phyloP scores from a whole-genome alignment of 2,888 invertebrate genomes.

The Syrphus vitripennis region DNA sequence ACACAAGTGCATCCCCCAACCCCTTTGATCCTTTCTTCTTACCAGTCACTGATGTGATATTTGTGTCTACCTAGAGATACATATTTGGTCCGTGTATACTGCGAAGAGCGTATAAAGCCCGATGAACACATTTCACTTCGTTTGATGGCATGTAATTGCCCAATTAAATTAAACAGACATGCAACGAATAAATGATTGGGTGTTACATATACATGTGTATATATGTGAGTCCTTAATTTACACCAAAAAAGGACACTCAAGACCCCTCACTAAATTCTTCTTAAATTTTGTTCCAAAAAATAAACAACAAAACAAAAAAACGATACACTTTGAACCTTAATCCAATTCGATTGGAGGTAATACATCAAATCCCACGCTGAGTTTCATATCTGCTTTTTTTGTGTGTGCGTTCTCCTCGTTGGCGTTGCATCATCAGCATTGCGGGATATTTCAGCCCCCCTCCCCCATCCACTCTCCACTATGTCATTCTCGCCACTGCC shows the following conservation, averaged over 20 bases:
- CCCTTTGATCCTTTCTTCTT: neutral
- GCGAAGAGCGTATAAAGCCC: neutral
- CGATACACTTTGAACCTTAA: neutral
- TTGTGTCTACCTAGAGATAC: neutral
- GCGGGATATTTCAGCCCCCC: neutral
- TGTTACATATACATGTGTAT: neutral
- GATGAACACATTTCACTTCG: slow-evolving; percentile 66
- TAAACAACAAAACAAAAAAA: neutral
- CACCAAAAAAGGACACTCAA: neutral
- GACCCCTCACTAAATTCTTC: neutral
- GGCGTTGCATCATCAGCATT: slow-evolving; percentile 2
- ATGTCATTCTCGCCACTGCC: neutral
- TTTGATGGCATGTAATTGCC: slow-evolving; percentile 70
- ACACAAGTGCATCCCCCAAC: slow-evolving; percentile 28
- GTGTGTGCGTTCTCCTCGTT: neutral
- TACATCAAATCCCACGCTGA: neutral
- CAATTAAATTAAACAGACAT: slow-evolving; percentile 69
- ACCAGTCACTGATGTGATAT: neutral
- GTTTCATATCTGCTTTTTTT: neutral
- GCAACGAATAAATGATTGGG: slow-evolving; percentile 3
- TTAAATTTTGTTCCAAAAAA: neutral
- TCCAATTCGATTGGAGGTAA: slow-evolving; percentile 9
- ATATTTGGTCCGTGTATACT: neutral
- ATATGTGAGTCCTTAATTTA: neutral
- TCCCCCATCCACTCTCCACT: neutral